Evolutionary conservation across 2,113 vertebrate species (phyloP).

Genomic region (Petrocephalus microphthalmus): DNA sequence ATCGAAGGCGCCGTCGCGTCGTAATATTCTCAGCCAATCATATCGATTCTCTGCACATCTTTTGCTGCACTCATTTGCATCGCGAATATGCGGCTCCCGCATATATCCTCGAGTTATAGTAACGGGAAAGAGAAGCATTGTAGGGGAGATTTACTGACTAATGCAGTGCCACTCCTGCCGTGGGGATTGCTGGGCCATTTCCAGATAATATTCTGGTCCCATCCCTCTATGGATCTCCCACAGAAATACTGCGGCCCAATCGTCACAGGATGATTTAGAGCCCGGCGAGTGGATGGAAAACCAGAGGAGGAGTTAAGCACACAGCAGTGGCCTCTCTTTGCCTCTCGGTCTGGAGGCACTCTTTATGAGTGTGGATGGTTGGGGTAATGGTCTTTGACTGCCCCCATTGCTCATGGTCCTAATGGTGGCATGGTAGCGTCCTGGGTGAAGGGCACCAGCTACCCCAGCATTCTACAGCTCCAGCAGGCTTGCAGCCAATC

Average conservation of each 20-base stretch:
- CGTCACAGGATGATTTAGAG: background rate
- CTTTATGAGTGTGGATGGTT: slow-evolving; percentile 66
- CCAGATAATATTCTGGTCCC: slow-evolving; percentile 15
- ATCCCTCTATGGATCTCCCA: background rate
- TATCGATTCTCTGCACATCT: background rate
- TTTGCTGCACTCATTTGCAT: slow-evolving; percentile 25
- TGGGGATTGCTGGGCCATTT: slow-evolving; percentile 46
- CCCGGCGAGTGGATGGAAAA: slow-evolving; percentile 14
- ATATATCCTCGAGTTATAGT: slow-evolving; percentile 32
- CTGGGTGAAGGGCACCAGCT: slow-evolving; percentile 15
- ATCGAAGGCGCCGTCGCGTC: background rate
- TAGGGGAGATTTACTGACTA: slow-evolving; percentile 54
- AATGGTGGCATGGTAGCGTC: slow-evolving; percentile 49
- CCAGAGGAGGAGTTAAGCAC: slow-evolving; percentile 55
- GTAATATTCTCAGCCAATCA: background rate
- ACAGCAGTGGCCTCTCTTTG: slow-evolving; percentile 45
- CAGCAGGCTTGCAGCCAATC: background rate
- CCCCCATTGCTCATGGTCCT: slow-evolving; percentile 67
- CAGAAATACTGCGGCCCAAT: background rate
- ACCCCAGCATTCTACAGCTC: background rate
- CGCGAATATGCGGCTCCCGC: slow-evolving; percentile 3
- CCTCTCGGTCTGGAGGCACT: slow-evolving; percentile 53
- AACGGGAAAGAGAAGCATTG: slow-evolving; percentile 46
- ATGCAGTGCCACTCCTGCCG: slow-evolving; percentile 41
- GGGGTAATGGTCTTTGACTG: slow-evolving; percentile 67